Conservation (phyloP, 2,888 invertebrate species). For the Melieria omissa region DNA sequence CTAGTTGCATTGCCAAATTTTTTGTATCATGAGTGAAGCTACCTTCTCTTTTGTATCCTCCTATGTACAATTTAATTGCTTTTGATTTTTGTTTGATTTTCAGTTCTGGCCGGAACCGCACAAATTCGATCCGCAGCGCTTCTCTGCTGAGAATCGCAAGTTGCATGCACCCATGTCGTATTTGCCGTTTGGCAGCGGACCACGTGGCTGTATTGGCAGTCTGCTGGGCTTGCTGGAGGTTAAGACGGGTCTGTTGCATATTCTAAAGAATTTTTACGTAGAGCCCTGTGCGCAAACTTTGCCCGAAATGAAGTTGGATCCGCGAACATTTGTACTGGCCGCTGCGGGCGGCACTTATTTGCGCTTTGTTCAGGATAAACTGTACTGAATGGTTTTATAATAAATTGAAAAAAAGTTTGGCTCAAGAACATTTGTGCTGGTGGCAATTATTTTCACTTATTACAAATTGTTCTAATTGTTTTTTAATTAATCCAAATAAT, state of each 20-base stretch:
- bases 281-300: slow-evolving; percentile 48
- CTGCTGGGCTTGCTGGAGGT: slow-evolving; percentile 58
- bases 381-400: neutral
- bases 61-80: too few relatives aligned
- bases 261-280: slow-evolving; percentile 57
- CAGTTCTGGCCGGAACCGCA: slow-evolving; percentile 58
- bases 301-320: slow-evolving; percentile 54
- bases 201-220: slow-evolving; percentile 59
- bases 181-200: slow-evolving; percentile 60
- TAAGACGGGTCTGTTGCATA: slow-evolving; percentile 57
- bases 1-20: too few relatives aligned
- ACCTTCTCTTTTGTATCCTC: too few relatives aligned
- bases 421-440: too few relatives aligned
- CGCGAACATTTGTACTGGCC: slow-evolving; percentile 56
- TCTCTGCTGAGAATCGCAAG: slow-evolving; percentile 53
- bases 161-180: slow-evolving; percentile 55
- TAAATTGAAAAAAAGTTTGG: too few relatives aligned
- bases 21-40: too few relatives aligned
- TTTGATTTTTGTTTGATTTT: slow-evolving; percentile 6
- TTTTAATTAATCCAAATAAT: too few relatives aligned
- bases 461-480: too few relatives aligned
- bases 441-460: too few relatives aligned
- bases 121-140: slow-evolving; percentile 59
- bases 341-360: slow-evolving; percentile 57
- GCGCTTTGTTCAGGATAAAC: slow-evolving; percentile 51